Conservation (phyloP, 2,888 invertebrate genomes). For the Rotaria magnacalcarata region DNA sequence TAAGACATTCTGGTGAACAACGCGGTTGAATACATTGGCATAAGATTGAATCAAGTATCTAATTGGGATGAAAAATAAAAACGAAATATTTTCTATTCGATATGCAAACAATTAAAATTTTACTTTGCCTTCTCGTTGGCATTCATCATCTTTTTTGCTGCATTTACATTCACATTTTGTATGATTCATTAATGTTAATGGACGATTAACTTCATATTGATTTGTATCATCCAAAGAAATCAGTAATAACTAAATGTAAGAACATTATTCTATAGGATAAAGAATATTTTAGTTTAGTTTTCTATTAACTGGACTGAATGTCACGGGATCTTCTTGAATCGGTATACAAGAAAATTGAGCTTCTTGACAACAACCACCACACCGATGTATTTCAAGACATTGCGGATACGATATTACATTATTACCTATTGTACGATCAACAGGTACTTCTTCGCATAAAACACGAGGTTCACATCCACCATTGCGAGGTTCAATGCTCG, state of each 20-base stretch:
- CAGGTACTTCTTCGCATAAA: neutral
- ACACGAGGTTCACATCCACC: constrained; percentile 25
- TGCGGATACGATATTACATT: neutral
- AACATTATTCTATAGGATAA: neutral
- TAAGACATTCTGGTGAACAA: constrained; percentile 2
- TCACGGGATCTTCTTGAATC: neutral
- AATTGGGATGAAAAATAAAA: neutral
- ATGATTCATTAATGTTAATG: constrained; percentile 27
- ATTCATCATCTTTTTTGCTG: neutral
- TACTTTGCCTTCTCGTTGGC: constrained; percentile 11
- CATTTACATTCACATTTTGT: constrained; percentile 34
- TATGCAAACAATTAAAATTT: neutral
- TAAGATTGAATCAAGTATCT: neutral
- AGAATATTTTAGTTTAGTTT: neutral
- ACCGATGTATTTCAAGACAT: constrained; percentile 30
- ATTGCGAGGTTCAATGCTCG: neutral
- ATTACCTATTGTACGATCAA: neutral
- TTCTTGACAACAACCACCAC: constrained; percentile 38
- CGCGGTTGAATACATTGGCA: constrained; percentile 32
- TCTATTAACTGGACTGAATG: neutral
- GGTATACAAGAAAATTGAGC: constrained; percentile 24
- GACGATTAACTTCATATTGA: neutral
- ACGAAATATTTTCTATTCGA: neutral
- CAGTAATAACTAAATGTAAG: constrained; percentile 30
- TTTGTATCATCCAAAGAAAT: neutral